Evolutionary conservation across 53 echinoderm and acorn worm species (phyloP).

Genomic region (Pentamera pediparva): DNA sequence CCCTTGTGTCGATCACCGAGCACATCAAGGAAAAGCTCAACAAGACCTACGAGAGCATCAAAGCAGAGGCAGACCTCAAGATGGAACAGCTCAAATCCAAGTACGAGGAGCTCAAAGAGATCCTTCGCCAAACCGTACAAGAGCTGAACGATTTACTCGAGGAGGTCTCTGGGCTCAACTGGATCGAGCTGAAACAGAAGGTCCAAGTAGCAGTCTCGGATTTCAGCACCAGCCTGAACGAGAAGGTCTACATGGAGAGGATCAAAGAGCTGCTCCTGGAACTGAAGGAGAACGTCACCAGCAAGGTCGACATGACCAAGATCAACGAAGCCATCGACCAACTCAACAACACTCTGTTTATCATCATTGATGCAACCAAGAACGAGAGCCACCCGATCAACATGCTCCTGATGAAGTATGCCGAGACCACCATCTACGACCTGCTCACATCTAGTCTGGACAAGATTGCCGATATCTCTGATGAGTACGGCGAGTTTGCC

Average conservation of each 20-base stretch:
- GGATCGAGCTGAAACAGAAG: constrained; percentile 24
- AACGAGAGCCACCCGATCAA: constrained; percentile 58
- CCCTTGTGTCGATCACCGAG: constrained; percentile 17
- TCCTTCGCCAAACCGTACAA: constrained; percentile 2
- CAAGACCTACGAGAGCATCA: constrained; percentile 7
- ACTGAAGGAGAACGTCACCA: constrained; percentile 34
- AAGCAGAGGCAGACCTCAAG: background rate
- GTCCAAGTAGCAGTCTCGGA: background rate
- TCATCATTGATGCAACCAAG: constrained; percentile 48
- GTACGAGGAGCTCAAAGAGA: constrained; percentile 17
- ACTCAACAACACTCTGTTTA: constrained; percentile 27
- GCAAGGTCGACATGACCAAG: constrained; percentile 15
- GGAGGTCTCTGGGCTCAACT: constrained; percentile 14
- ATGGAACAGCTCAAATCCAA: constrained; percentile 19
- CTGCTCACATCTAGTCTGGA: constrained; percentile 33
- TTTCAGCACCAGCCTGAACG: constrained; percentile 39
- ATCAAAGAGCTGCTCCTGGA: constrained; percentile 41
- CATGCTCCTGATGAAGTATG: constrained; percentile 56
- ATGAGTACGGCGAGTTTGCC: constrained; percentile 38
- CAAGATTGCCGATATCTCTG: constrained; percentile 29
- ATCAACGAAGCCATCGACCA: constrained; percentile 33
- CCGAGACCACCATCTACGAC: constrained; percentile 47
- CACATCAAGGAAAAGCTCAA: constrained; percentile 18
- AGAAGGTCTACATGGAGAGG: constrained; percentile 34
- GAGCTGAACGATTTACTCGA: background rate